Percentiles rank a stretch among this genome's conserved stretches.
Conservation (phyloP, 2,888 invertebrate genomes). For the Pristionchus japonicus region DNA sequence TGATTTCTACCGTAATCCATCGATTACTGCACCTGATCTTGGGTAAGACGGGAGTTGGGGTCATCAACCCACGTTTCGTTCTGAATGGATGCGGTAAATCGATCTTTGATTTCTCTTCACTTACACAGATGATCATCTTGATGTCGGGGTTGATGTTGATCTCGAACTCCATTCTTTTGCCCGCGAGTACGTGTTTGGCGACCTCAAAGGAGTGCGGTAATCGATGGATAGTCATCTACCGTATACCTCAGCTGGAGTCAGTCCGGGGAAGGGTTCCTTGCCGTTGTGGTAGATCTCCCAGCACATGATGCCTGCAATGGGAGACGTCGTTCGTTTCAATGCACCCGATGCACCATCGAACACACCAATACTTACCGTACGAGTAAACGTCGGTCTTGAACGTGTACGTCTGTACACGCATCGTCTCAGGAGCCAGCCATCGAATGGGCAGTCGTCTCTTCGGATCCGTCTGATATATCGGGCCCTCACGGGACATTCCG, state of each 20-base stretch:
- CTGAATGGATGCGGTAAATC: neutral
- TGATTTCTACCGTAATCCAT: too few relatives aligned
- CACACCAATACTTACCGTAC: neutral
- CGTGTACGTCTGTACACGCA: neutral
- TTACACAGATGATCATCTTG: neutral
- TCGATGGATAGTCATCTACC: neutral
- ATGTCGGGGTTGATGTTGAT: neutral
- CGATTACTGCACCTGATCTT: too few relatives aligned
- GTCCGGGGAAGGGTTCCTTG: slow-evolving; percentile 37
- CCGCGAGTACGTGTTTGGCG: neutral
- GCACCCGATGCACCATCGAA: slow-evolving; percentile 5
- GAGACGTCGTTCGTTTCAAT: neutral
- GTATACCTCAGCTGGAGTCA: slow-evolving; percentile 29
- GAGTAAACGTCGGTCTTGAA: slow-evolving; percentile 27
- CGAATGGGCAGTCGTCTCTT: slow-evolving; percentile 48
- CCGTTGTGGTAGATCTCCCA: slow-evolving; percentile 46
- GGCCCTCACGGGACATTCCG: slow-evolving; percentile 53
- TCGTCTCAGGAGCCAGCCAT: slow-evolving; percentile 42
- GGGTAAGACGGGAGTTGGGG: neutral
- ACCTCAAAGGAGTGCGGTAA: neutral
- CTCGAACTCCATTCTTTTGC: slow-evolving; percentile 34
- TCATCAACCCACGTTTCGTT: neutral
- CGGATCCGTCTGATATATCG: slow-evolving; percentile 53
- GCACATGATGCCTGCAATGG: slow-evolving; percentile 24
- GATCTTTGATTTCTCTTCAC: slow-evolving; percentile 11